Conservation (phyloP, 2,888 invertebrate species). For the Empis stercorea region DNA sequence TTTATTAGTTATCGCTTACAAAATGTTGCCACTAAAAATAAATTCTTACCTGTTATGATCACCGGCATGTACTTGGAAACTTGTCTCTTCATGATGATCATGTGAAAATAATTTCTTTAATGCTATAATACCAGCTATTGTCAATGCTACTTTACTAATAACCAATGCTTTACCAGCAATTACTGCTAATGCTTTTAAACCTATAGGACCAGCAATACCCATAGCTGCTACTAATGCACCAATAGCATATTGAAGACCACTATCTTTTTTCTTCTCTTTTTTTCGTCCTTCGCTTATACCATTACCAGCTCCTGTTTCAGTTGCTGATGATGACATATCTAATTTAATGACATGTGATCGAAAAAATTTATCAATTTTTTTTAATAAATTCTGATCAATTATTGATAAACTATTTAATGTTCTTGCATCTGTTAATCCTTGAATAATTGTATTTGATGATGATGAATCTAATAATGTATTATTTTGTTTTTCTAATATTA, state of each 20-base stretch:
- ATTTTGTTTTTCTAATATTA: slow-evolving; percentile 46
- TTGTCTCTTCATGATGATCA: slow-evolving; percentile 47
- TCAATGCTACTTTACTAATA: slow-evolving; percentile 58
- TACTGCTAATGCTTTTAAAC: slow-evolving; percentile 53
- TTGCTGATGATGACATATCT: slow-evolving; percentile 37
- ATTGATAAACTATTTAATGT: slow-evolving; percentile 42
- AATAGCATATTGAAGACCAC: slow-evolving; percentile 39
- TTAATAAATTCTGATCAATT: slow-evolving; percentile 39
- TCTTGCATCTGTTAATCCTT: slow-evolving; percentile 42
- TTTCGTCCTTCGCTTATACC: slow-evolving; percentile 11
- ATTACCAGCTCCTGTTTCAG: slow-evolving; percentile 19
- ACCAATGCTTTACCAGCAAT: slow-evolving; percentile 60
- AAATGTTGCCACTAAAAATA: no score
- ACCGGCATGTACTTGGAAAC: slow-evolving; percentile 57
- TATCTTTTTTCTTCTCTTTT: slow-evolving; percentile 40
- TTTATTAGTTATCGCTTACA: background rate
- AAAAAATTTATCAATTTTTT: slow-evolving; percentile 45
- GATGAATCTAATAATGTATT: no score
- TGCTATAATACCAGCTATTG: slow-evolving; percentile 58
- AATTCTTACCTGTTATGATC: slow-evolving; percentile 45
- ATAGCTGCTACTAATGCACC: slow-evolving; percentile 50
- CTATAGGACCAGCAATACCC: slow-evolving; percentile 55
- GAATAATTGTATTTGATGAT: slow-evolving; percentile 29
- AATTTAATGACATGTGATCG: slow-evolving; percentile 51
- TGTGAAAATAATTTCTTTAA: slow-evolving; percentile 60